Evolutionary conservation across 2,888 invertebrate species (phyloP), one percentile per base, ranked within the genome.

Genomic region (Ochropleura leucogaster): DNA sequence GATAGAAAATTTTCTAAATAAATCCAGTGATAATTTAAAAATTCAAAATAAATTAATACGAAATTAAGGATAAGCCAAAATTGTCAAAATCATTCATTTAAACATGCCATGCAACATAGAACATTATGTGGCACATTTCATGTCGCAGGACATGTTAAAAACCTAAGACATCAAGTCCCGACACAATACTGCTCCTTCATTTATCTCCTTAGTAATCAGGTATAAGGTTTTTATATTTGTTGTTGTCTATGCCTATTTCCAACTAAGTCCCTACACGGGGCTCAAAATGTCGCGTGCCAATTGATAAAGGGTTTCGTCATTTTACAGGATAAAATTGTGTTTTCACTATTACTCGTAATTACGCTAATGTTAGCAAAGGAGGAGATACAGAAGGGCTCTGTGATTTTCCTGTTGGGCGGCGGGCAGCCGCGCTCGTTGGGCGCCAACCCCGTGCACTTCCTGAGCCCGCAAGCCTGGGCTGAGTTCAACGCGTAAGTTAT

Each of bases 371-470:
- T 97, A 77, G 97, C 97, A 68, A 97, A 97, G 30, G 95, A 97
- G n/a, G 91, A 96, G 62, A 92, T 98, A 69, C 97, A 97, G 77
- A 92, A 96, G 57, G 88, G 95, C 0, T 98, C 99, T 90, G 99
- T 99, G 97, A 97, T 98, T 96, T 99, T 99, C 93, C 94, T 99
- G 40, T 91, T 99, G 83, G 99, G 98, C 0, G 99, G 99, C 47
- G 99, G 98, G 59, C 93, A 94, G 63, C 92, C 95, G 7, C 89
- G 92, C 1, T 83, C 91, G 65, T 84, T 94, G 12, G 90, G 88
- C 1, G 90, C 89, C n/a, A 95, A 94, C 82, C 96, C 96, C 0
- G 94, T 94, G 10, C 55, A 83, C 3, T 96, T 96, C 86, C 92
- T 96, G 59, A 94, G 94, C 51, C 94, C 95, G 4, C 93, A 95